A percentile compares a stretch with the other conserved stretches of the same genome.
Evolutionary conservation across 1,140 invertebrate genomes (phyloP).

Genomic region (Monochamus saltuarius): DNA sequence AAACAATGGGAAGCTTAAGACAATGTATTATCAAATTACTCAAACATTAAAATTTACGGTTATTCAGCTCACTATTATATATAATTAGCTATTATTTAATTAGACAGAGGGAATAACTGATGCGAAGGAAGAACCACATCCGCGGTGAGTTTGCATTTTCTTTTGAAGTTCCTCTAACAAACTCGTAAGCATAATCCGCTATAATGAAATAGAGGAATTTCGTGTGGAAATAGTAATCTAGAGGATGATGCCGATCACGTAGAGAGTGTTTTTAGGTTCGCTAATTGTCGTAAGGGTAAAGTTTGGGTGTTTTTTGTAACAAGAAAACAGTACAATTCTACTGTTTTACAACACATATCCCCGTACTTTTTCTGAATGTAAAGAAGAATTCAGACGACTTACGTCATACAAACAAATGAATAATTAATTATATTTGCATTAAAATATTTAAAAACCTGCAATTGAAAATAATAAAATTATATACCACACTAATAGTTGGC

Average conservation of each 20-base stretch:
- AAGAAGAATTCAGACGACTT: no score
- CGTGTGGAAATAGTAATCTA: constrained; percentile 8
- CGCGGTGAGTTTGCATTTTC: not conserved
- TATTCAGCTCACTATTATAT: no score
- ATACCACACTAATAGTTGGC: no score
- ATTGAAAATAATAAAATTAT: no score
- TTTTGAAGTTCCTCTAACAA: constrained; percentile 9
- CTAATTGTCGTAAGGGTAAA: constrained; percentile 14
- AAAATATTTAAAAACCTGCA: no score
- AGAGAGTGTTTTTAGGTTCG: constrained; percentile 15
- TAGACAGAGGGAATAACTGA: constrained; percentile 1
- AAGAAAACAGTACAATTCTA: not conserved
- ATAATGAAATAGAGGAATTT: constrained; percentile 6
- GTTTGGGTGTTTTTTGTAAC: constrained; percentile 3
- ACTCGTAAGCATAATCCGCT: constrained; percentile 13
- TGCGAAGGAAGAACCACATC: not conserved
- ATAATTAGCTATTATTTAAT: no score
- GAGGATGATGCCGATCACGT: constrained; percentile 13
- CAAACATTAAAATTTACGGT: no score
- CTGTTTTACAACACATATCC: not conserved
- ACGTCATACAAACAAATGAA: no score
- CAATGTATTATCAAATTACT: no score
- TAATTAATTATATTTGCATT: no score
- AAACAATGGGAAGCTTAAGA: no score
- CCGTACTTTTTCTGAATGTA: no score